Percentiles rank a stretch among this genome's conserved stretches.
Evolutionary conservation across 2,797 vertebrate genomes (phyloP).

Genomic region (Emys orbicularis): DNA sequence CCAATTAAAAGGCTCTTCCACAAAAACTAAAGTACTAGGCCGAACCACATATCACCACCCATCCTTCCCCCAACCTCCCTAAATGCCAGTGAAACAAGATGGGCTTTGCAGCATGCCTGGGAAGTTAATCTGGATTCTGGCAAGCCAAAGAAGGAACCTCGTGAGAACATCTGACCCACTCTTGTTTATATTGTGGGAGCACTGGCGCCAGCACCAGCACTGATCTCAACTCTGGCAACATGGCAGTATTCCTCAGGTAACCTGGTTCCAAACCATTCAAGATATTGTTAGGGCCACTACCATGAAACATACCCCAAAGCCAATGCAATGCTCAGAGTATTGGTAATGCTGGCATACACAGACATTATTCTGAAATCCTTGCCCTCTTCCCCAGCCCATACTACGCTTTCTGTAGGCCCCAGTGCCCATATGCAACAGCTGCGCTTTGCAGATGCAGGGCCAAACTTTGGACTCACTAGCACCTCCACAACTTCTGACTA

Average conservation of each 20-base stretch:
- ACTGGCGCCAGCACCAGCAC: not conserved
- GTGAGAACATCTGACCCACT: not conserved
- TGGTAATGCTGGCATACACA: accelerated
- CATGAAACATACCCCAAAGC: not conserved
- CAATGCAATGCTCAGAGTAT: not conserved
- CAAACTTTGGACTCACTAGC: not conserved
- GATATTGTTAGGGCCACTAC: not conserved
- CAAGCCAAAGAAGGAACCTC: not conserved
- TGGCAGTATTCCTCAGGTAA: not conserved
- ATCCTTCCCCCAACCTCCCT: not conserved
- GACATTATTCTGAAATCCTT: not conserved
- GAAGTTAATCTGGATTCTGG: not conserved
- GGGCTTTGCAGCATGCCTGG: accelerated
- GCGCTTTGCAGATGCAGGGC: not conserved
- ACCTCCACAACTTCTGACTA: not conserved
- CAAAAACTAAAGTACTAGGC: not conserved
- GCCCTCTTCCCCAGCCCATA: not conserved
- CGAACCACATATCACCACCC: not conserved
- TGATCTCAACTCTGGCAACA: not conserved
- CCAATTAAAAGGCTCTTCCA: not conserved
- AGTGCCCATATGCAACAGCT: not conserved
- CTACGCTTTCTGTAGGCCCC: accelerated
- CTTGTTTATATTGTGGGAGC: not conserved
- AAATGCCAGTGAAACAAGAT: accelerated
- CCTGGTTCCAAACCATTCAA: not conserved